A percentile compares a stretch with the other conserved stretches of the same genome.
These are phyloP conservation scores for Polyommatus iphigenia DNA, from an alignment of 2,888 invertebrate species.

Conservation along the genomic window DNA sequence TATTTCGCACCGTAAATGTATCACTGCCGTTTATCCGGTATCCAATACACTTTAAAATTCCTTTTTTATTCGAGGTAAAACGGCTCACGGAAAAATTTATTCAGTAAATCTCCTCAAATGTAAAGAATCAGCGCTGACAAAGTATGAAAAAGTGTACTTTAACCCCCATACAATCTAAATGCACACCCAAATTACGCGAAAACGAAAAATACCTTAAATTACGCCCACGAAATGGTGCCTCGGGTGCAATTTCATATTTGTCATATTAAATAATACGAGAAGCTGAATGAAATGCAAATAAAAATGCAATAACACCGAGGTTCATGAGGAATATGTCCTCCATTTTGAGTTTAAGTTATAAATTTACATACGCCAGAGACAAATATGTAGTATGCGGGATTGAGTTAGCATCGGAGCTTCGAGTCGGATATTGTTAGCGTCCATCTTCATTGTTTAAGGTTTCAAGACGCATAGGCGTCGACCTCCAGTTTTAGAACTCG, in stretches of 20 bases:
- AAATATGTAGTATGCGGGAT: constrained; percentile 9
- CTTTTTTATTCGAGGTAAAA: not conserved
- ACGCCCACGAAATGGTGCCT: not conserved
- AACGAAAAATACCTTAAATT: not conserved
- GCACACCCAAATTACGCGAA: not conserved
- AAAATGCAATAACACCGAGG: constrained; percentile 19
- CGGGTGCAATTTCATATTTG: constrained; percentile 1
- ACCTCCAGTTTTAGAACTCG: not conserved
- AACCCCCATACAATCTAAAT: not conserved
- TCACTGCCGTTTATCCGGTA: constrained; percentile 11
- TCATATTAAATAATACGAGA: constrained; percentile 13
- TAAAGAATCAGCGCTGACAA: not conserved
- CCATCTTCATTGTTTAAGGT: constrained; percentile 16
- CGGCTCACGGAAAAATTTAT: not conserved
- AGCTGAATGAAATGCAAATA: constrained; percentile 20
- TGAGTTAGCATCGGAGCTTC: not conserved
- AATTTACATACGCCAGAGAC: constrained; percentile 27
- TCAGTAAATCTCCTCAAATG: not conserved
- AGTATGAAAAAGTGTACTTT: not conserved
- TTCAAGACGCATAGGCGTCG: constrained; percentile 1
- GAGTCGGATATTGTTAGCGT: constrained; percentile 6
- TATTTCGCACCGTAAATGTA: constrained; percentile 1
- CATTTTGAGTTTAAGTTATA: constrained; percentile 22
- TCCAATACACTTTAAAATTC: constrained; percentile 6
- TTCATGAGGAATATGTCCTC: constrained; percentile 15